phyloP scores from a whole-genome alignment of 2,888 invertebrate genomes.

The Ypsolopha sequella region DNA sequence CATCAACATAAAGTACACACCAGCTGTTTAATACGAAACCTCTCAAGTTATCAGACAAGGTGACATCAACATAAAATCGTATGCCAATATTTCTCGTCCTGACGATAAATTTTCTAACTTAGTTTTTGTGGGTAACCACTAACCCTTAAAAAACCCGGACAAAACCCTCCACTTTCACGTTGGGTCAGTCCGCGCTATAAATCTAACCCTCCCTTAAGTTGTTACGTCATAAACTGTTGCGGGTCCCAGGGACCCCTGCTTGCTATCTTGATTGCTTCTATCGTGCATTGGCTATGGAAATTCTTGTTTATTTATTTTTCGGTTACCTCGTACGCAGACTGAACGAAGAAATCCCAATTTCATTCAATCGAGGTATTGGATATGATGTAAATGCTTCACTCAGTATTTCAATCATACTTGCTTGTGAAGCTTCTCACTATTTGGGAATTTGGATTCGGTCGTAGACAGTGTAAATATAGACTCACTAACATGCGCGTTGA shows the following conservation, averaged over 20 bases:
- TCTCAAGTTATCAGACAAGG: too few relatives aligned
- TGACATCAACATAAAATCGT: too few relatives aligned
- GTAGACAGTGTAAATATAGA: too few relatives aligned
- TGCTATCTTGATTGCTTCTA: slow-evolving; percentile 53
- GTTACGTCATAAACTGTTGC: slow-evolving; percentile 40
- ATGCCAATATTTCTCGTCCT: too few relatives aligned
- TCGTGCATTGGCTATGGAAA: slow-evolving; percentile 37
- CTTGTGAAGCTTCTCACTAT: too few relatives aligned
- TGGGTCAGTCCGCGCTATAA: slow-evolving; percentile 38
- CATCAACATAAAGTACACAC: too few relatives aligned
- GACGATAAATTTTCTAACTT: background rate
- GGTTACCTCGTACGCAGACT: slow-evolving; percentile 8
- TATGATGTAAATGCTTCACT: too few relatives aligned
- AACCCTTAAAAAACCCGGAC: slow-evolving; percentile 8
- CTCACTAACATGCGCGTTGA: too few relatives aligned
- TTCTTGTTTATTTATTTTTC: slow-evolving; percentile 22
- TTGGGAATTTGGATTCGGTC: too few relatives aligned
- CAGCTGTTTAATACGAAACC: too few relatives aligned
- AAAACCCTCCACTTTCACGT: slow-evolving; percentile 34
- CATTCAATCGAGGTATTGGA: too few relatives aligned
- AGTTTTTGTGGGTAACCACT: background rate
- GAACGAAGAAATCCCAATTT: background rate
- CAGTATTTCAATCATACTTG: too few relatives aligned
- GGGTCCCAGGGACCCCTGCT: slow-evolving; percentile 19
- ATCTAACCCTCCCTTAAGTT: slow-evolving; percentile 46